A percentile compares a stretch with the other conserved stretches of the same genome.
phyloP scores from a whole-genome alignment of 2,113 vertebrate species.

The Otus sunia region DNA sequence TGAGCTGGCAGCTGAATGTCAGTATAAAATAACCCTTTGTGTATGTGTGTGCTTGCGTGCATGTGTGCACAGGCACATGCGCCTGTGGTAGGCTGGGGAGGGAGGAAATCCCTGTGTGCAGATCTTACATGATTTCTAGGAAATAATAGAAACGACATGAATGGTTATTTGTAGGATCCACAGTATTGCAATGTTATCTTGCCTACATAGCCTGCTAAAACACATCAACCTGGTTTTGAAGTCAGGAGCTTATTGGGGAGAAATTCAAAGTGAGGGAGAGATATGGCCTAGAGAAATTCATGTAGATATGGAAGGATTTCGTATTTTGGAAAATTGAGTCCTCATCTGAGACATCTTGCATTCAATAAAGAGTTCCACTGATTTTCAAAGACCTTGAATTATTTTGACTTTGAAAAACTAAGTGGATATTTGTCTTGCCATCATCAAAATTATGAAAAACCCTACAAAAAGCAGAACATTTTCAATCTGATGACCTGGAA shows the following conservation, averaged over 20 bases:
- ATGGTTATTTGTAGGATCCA: background rate
- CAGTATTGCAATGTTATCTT: background rate
- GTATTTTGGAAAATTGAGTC: background rate
- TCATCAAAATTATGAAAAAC: background rate
- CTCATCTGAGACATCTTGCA: background rate
- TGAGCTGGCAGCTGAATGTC: conserved; percentile 47
- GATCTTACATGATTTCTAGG: background rate
- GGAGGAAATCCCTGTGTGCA: background rate
- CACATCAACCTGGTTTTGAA: background rate
- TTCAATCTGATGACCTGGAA: background rate
- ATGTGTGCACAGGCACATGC: background rate
- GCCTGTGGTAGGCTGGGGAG: background rate
- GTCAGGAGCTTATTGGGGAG: background rate
- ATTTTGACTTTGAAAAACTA: background rate
- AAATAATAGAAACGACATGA: background rate
- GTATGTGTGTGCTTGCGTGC: background rate
- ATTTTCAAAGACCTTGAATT: background rate
- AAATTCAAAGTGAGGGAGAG: background rate
- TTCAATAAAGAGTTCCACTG: background rate
- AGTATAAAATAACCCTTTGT: conserved; percentile 25
- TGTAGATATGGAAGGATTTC: background rate
- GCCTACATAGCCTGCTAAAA: background rate
- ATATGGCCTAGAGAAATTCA: background rate
- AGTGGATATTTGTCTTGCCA: background rate
- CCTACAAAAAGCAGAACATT: background rate